Conservation (phyloP, 2,888 invertebrate genomes). For the Brachypalpus laphriformis region DNA sequence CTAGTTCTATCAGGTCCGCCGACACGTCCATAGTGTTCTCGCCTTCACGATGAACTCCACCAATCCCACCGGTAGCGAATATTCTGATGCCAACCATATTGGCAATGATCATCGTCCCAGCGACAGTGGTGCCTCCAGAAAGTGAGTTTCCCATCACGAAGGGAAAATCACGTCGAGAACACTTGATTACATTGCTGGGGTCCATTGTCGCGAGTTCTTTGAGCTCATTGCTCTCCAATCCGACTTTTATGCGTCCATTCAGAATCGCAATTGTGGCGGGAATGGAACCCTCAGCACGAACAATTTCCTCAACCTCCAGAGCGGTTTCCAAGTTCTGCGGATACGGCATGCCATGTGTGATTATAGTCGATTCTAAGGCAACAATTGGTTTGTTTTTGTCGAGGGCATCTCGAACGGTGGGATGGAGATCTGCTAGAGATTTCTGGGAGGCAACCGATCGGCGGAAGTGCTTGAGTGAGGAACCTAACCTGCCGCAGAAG, state of each 20-base stretch:
- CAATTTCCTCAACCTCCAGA: slow-evolving; percentile 89
- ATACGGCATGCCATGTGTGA: slow-evolving; percentile 99
- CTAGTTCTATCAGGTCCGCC: slow-evolving; percentile 96
- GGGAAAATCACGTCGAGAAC: slow-evolving; percentile 94
- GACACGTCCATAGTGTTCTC: slow-evolving; percentile 95
- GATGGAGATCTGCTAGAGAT: slow-evolving; percentile 83
- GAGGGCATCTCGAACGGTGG: slow-evolving; percentile 88
- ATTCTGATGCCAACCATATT: slow-evolving; percentile 91
- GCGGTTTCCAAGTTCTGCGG: slow-evolving; percentile 96
- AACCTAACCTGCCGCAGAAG: not conserved
- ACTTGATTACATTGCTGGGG: slow-evolving; percentile 86
- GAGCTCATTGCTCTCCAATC: slow-evolving; percentile 87
- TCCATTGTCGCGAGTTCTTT: slow-evolving; percentile 85
- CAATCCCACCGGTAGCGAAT: slow-evolving; percentile 96
- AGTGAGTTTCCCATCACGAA: slow-evolving; percentile 87
- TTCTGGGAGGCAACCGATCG: slow-evolving; percentile 20
- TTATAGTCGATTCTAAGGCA: slow-evolving; percentile 98
- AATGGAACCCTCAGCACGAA: slow-evolving; percentile 89
- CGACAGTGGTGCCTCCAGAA: slow-evolving; percentile 97
- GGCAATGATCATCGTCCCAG: slow-evolving; percentile 95
- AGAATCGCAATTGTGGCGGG: slow-evolving; percentile 97
- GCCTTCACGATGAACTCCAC: slow-evolving; percentile 96
- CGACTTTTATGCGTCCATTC: slow-evolving; percentile 91
- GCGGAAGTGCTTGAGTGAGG: not conserved
- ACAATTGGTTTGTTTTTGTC: slow-evolving; percentile 89